Conservation (phyloP, 2,113 vertebrate species). For the Vireo altiloquus region DNA sequence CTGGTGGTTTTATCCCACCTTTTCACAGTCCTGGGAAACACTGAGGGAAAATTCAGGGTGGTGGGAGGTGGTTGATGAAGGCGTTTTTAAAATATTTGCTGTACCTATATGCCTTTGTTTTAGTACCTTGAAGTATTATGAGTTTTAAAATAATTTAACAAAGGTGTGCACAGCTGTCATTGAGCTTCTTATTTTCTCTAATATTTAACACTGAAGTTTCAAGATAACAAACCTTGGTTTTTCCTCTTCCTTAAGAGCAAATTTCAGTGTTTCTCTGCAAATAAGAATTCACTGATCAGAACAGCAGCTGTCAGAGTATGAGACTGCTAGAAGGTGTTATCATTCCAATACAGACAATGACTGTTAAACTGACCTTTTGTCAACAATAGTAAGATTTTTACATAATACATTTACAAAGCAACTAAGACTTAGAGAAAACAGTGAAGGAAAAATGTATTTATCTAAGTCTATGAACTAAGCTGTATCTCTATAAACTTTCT, state of each 20-base stretch:
- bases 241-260: neutral
- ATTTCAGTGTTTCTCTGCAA: neutral
- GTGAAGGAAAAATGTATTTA: neutral
- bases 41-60: neutral
- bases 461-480: neutral
- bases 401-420: neutral
- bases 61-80: neutral
- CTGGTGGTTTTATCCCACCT: neutral
- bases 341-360: neutral
- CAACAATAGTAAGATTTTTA: neutral
- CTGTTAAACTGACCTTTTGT: neutral
- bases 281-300: neutral
- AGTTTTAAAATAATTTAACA: neutral
- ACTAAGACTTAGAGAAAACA: neutral
- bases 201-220: neutral
- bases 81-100: neutral
- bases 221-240: neutral
- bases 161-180: neutral
- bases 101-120: neutral
- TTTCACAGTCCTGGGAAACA: neutral
- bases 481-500: neutral
- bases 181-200: neutral
- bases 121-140: neutral
- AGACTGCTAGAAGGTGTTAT: neutral
- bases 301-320: neutral